Evolutionary conservation across 2,888 invertebrate species (phyloP), one percentile per base, ranked within the genome.

Genomic region (Sinotaia quadrata): DNA sequence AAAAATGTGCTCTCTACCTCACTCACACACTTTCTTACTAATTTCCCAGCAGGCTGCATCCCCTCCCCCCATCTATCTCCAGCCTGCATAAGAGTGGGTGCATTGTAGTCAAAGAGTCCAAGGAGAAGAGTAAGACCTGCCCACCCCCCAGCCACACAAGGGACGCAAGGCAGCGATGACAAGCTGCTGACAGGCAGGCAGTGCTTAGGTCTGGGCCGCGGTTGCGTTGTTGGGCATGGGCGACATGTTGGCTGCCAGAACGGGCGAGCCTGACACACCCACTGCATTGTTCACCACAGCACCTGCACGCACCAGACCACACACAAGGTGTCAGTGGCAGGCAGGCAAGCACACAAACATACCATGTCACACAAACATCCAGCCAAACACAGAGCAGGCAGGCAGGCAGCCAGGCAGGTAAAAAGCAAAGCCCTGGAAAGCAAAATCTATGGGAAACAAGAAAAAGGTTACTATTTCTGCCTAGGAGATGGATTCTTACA

Each of bases 141-240:
- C n/a, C n/a, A n/a, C n/a, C n/a, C 47, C 47, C 8, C 47, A 47
- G 47, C 47, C 24, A 24, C 47, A 47, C 47, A 47, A 47, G 47
- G 47, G 41, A 18, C 18, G 63, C 62, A 62, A 36, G 63, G 41
- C 63, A 63, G 63, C 47, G 63, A 37, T 29, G 33, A 24, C 31
- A 36, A 10, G 63, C 51, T 27, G 41, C 27, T 24, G 56, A 47
- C 29, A 41, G 65, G 27, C 34, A 49, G 63, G 58, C 49, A 37
- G 37, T 56, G 49, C 44, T 61, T 75, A 80, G 69, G 78, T 77
- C 75, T 78, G 78, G 44, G 79, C 78, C 31, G 81, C 78, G 67
- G 83, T 78, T 68, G 83, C 78, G 75, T 79, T 85, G 79, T 81
- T 82, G 60, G 84, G 86, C 65, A 86, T 77, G 57, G 85, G 82